Evolutionary conservation across 2,888 invertebrate genomes (phyloP).

Genomic region (Ochropleura leucogaster): DNA sequence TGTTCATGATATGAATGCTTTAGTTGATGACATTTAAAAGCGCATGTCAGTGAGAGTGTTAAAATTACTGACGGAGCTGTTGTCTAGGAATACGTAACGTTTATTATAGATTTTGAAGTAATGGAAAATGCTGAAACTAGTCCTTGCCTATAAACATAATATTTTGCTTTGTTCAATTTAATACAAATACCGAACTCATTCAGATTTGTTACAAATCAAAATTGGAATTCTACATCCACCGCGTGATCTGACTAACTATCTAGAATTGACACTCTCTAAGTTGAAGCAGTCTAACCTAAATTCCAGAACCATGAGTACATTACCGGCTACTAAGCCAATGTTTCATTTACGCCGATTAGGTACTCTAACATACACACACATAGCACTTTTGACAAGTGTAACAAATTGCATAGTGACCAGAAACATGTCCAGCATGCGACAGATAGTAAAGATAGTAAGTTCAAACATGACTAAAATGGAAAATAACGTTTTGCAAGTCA

Average conservation of each 20-base stretch:
- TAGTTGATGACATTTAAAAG: conserved; percentile 3
- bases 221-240: not conserved
- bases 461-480: not conserved
- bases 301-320: conserved; percentile 18
- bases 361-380: not conserved
- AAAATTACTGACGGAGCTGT: not conserved
- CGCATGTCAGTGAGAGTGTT: not conserved
- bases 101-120: not conserved
- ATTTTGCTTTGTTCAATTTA: too few relatives aligned
- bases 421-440: too few relatives aligned
- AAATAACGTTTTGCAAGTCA: not conserved
- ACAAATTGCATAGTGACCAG: not conserved
- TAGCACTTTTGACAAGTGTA: conserved; percentile 8
- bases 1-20: conserved; percentile 48
- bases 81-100: not conserved
- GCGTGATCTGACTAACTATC: not conserved
- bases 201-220: not conserved
- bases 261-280: not conserved
- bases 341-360: conserved; percentile 4
- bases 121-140: not conserved
- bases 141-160: not conserved
- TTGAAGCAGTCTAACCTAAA: conserved; percentile 12
- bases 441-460: too few relatives aligned
- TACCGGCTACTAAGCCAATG: not conserved
- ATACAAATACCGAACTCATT: too few relatives aligned